Base-by-base conservation (phyloP, 2,113 vertebrate species). In the Mohoua ochrocephala region DNA sequence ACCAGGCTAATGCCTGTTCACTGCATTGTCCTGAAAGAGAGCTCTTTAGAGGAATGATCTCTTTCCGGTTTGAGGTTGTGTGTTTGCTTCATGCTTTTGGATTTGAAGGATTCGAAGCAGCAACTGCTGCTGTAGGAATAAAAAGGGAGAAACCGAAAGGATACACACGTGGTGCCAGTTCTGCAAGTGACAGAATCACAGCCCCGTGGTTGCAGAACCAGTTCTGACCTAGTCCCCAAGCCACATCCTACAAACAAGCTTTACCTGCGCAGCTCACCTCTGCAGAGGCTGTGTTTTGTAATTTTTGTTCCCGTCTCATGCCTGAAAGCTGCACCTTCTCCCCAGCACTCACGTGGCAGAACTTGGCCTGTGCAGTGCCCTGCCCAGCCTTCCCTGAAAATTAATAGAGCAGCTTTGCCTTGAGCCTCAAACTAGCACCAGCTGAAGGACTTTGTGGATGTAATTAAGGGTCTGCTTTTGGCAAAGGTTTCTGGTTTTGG, bases 81-180 rank as follows among this genome's bases (percentile, higher is more conserved):
- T 2, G 5, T 33, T 67, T 65, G n/a, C 42, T 52, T 24, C 0
- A 1, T 52, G 52, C 47, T 75, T 78, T 68, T 31, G 22, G 33
- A 87, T 13, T 24, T 33, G n/a, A n/a, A 2, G 26, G 68, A 74
- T 56, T 56, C 61, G 33, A 87, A 57, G 35, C 44, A 64, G 65
- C 68, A 70, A 23, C 57, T 10, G 15, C 57, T 54, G 53, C 61
- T 6, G 4, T 28, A 74, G 47, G 28, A 73, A 42, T 74, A 23
- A 61, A 65, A 61, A 64, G 18, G 18, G 61, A 69, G 68, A 57
- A 74, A 42, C 9, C 22, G 30, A 52, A 87, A 44, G 13, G 47
- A 33, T 44, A 6, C 0, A 5, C 26, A 42, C 63, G 10, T 0
- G 0, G 41, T 33, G 35, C 39, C 47, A 45, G 30, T 14, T 86